phyloP scores from a whole-genome alignment of 1,140 invertebrate genomes.

The Camponotus floridanus region DNA sequence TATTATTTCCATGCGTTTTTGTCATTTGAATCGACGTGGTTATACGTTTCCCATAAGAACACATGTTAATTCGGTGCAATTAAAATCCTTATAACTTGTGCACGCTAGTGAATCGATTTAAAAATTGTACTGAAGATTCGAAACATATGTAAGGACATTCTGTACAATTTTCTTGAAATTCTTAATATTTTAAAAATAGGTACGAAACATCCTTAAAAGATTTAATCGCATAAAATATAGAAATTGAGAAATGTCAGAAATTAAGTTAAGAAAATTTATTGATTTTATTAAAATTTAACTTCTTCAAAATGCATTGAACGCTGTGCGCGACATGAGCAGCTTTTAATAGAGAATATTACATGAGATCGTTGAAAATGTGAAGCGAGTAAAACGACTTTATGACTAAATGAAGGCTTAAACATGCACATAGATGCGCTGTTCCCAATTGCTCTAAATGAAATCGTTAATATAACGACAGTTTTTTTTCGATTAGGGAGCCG shows the following conservation, averaged over 20 bases:
- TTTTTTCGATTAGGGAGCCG: conserved; percentile 12
- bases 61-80: too few relatives aligned
- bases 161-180: too few relatives aligned
- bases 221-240: background rate
- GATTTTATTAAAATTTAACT: conserved; percentile 15
- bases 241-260: background rate
- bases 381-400: conserved; percentile 4
- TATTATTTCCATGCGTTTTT: too few relatives aligned
- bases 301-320: background rate
- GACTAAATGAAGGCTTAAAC: background rate
- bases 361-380: background rate
- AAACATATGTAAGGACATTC: too few relatives aligned
- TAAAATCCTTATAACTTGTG: too few relatives aligned
- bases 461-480: background rate
- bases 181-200: too few relatives aligned
- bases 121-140: too few relatives aligned
- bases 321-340: too few relatives aligned
- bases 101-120: too few relatives aligned
- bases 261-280: background rate
- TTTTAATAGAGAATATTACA: conserved; percentile 19
- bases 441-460: background rate
- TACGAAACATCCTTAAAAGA: too few relatives aligned
- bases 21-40: too few relatives aligned
- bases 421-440: background rate
- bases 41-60: too few relatives aligned